A percentile compares a stretch with the other conserved stretches of the same genome.
phyloP scores from a whole-genome alignment of 1,140 invertebrate genomes.

The Anastrepha ludens region DNA sequence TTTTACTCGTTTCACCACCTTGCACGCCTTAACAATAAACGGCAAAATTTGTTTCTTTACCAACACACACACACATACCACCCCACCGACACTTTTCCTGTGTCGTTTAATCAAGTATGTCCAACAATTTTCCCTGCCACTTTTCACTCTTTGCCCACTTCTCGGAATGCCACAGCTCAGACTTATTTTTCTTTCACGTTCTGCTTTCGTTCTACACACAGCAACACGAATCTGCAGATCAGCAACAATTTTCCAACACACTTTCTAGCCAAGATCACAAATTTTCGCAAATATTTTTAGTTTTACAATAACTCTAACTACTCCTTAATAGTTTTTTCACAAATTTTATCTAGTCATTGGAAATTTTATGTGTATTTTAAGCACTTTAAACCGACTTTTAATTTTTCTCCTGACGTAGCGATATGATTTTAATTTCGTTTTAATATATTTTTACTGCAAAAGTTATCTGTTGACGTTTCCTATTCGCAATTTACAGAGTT shows the following conservation, averaged over 20 bases:
- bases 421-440: conserved; percentile 18
- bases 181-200: conserved; percentile 12
- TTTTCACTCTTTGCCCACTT: background rate
- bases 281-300: background rate
- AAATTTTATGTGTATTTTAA: background rate
- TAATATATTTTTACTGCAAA: conserved; percentile 5
- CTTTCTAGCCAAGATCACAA: background rate
- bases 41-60: background rate
- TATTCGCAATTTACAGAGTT: background rate
- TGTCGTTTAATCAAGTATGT: background rate
- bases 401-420: conserved; percentile 52
- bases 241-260: conserved; percentile 40
- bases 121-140: conserved; percentile 9
- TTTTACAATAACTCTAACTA: background rate
- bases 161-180: background rate
- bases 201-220: conserved; percentile 10
- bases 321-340: background rate
- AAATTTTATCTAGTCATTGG: background rate
- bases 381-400: background rate
- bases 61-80: background rate
- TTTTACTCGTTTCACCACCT: conserved; percentile 1
- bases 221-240: conserved; percentile 2
- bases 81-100: background rate
- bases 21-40: background rate
- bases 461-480: conserved; percentile 46